Percentiles rank a stretch among this genome's conserved stretches.
Conservation (phyloP, 2,113 vertebrate species). For the Paradoxurus hermaphroditus region DNA sequence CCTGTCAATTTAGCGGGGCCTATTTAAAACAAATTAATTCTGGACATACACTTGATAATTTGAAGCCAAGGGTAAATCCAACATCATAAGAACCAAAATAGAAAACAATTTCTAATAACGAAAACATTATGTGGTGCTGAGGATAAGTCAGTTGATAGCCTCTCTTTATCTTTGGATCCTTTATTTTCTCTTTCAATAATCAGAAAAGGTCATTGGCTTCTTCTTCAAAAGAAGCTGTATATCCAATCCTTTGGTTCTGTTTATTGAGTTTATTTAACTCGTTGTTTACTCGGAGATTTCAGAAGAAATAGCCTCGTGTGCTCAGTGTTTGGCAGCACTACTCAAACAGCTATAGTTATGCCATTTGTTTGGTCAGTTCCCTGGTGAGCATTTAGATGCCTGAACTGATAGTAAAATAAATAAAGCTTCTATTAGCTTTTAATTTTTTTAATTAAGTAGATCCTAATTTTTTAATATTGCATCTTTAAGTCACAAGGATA, state of each 20-base stretch:
- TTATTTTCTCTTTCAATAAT: background rate
- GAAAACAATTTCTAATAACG: background rate
- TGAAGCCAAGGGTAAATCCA: background rate
- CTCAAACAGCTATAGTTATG: background rate
- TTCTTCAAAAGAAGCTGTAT: background rate
- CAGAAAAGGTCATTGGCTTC: background rate
- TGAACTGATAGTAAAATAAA: background rate
- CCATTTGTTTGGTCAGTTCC: background rate
- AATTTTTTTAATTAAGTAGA: background rate
- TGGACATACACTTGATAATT: background rate
- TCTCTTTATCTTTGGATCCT: background rate
- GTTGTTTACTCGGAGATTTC: background rate
- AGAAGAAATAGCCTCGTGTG: background rate
- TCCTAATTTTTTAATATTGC: background rate
- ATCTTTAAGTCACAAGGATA: background rate
- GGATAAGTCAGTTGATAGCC: background rate
- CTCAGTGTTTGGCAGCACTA: too few relatives aligned
- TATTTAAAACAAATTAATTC: conserved; percentile 20
- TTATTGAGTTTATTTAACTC: background rate
- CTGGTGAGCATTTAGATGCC: background rate
- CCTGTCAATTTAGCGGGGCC: background rate
- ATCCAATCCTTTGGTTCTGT: background rate
- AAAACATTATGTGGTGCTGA: background rate
- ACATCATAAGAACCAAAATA: background rate
- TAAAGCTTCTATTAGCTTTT: background rate